phyloP scores from a whole-genome alignment of 2,888 invertebrate genomes.

The Erpobdella octoculata region DNA sequence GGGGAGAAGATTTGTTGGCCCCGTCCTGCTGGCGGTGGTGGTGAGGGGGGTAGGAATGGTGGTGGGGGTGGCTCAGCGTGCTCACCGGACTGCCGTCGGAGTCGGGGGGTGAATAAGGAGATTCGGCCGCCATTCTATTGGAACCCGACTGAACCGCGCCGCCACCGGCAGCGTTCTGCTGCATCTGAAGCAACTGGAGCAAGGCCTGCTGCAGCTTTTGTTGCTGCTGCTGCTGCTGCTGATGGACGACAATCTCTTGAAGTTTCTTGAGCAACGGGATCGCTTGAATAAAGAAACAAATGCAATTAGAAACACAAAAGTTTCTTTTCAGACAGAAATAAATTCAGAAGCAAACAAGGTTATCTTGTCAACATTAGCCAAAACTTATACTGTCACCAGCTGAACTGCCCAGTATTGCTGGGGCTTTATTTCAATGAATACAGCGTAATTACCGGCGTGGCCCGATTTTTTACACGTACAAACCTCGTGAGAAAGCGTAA shows the following conservation, averaged over 20 bases:
- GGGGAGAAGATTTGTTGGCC: not conserved
- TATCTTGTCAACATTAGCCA: too few relatives aligned
- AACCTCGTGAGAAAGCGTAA: too few relatives aligned
- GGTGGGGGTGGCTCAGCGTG: conserved; percentile 25
- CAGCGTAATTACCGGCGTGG: too few relatives aligned
- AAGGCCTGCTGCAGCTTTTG: conserved; percentile 35
- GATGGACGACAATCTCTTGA: conserved; percentile 37
- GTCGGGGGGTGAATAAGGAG: conserved; percentile 35
- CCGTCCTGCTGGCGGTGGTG: not conserved
- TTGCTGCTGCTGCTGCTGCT: conserved; percentile 37
- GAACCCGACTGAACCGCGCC: not conserved
- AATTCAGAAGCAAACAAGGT: too few relatives aligned
- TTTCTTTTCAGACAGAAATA: too few relatives aligned
- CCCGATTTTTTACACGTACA: too few relatives aligned
- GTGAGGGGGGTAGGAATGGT: not conserved
- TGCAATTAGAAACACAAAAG: not conserved
- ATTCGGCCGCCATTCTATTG: conserved; percentile 18
- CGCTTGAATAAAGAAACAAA: conserved; percentile 28
- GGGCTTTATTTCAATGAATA: too few relatives aligned
- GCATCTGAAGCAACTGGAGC: conserved; percentile 32
- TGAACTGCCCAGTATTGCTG: too few relatives aligned
- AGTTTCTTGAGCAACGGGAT: conserved; percentile 38
- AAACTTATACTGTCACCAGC: too few relatives aligned
- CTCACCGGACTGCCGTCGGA: conserved; percentile 36
- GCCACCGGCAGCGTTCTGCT: conserved; percentile 17